Base-by-base conservation (phyloP, 2,888 invertebrate genomes). In the Ypsolopha sequella region DNA sequence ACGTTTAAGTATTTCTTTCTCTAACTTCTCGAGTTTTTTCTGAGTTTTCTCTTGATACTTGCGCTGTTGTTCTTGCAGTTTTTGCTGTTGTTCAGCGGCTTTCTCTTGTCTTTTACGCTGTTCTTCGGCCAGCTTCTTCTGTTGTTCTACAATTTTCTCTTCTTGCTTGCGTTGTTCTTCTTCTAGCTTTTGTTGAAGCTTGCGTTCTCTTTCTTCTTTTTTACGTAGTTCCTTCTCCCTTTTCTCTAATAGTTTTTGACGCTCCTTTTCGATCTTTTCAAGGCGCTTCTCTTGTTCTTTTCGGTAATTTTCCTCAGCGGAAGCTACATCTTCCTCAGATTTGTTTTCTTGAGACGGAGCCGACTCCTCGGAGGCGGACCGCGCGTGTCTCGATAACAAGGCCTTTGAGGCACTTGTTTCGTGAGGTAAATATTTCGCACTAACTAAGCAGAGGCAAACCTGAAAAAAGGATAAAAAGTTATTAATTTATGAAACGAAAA, bases 371-470 rank as follows among this genome's bases (percentile, higher is more conserved):
- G 68, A 72, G 45, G 66, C 61, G 52, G 69, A 68, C 60, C 71
- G 65, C 53, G 62, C 64, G 55, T 66, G 61, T 39, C 69, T 65
- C 55, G 66, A 59, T 58, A 70, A 59, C 51, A 72, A 58, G 48
- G 62, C 58, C 52, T 60, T 66, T 33, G 69, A 60, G 56, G 66
- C 65, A 51, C 60, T 64, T 58, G 56, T 51, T 60, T 82, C 79
- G 57, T 76, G 64, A 11, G 84, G 84, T 55, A 86, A 59, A 62
- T 85, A 76, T 73, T 85, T 85, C 63, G 86, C 82, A 59, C 75
- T 76, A 52, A 68, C 78, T 53, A 76, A 55, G 59, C 78, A 76
- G 51, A 81, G 58, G 66, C 77, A 75, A 54, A 76, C 69, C 86
- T 86, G 66, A 52, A 81, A 79, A 11, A 14, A 7, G 8, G 1